Conservation (phyloP, 2,888 invertebrate species). For the Caprella mutica region DNA sequence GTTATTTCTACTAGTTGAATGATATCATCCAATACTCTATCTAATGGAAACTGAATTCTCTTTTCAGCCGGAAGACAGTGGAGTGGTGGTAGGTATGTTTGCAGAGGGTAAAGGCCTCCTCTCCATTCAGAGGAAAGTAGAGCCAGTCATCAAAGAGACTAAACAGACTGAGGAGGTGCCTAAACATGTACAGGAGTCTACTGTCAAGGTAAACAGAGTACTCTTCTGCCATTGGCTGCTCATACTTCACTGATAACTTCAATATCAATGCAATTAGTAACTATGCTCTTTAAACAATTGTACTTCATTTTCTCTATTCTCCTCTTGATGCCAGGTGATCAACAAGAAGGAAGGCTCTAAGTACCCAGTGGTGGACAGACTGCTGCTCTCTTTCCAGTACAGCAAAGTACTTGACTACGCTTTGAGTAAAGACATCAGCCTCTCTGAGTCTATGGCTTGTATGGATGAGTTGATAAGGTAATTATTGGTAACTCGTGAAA, state of each 20-base stretch:
- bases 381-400: slow-evolving; percentile 9
- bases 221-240: too few species aligned
- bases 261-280: too few species aligned
- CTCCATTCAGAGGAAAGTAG: slow-evolving; percentile 27
- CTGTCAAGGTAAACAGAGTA: not conserved
- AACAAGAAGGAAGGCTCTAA: not conserved
- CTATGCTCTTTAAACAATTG: too few species aligned
- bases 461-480: slow-evolving; percentile 54
- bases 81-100: slow-evolving; percentile 73
- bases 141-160: not conserved
- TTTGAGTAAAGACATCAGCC: slow-evolving; percentile 48
- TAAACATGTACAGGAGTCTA: slow-evolving; percentile 46
- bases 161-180: not conserved
- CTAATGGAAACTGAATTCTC: not conserved
- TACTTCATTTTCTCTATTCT: too few species aligned
- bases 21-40: not conserved
- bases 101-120: slow-evolving; percentile 20
- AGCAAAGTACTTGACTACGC: slow-evolving; percentile 57
- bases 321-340: too few species aligned
- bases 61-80: slow-evolving; percentile 56
- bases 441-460: slow-evolving; percentile 62
- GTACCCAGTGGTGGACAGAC: slow-evolving; percentile 1
- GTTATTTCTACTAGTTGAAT: not conserved
- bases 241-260: too few species aligned
- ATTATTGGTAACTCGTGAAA: too few species aligned